These are phyloP conservation scores for Corythornis cristatus DNA, from an alignment of 2,113 vertebrate genomes.

Conservation along the genomic window DNA sequence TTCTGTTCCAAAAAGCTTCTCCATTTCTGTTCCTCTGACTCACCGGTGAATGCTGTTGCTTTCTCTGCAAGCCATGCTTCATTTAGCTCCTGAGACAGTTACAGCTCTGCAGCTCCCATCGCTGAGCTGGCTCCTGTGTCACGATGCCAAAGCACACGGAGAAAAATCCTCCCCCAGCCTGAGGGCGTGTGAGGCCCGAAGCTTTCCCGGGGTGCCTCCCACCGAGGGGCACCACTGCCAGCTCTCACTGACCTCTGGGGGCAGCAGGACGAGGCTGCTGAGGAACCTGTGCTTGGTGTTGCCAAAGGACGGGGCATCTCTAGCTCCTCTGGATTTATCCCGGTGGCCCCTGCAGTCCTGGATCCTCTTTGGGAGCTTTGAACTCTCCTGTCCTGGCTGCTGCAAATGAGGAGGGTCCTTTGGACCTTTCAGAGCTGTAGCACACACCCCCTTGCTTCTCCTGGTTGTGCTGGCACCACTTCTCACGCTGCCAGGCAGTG, in stretches of 20 bases:
- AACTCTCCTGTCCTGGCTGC: not conserved
- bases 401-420: no score
- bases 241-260: not conserved
- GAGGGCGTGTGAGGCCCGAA: fast-evolving
- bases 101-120: not conserved
- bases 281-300: not conserved
- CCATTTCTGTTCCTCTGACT: not conserved
- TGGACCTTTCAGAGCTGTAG: not conserved
- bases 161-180: not conserved
- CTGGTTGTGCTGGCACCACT: not conserved
- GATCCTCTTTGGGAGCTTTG: not conserved
- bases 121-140: not conserved
- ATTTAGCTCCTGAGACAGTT: not conserved
- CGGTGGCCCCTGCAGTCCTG: not conserved
- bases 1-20: not conserved
- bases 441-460: not conserved
- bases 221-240: not conserved
- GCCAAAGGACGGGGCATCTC: not conserved
- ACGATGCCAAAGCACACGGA: not conserved
- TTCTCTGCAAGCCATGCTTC: not conserved
- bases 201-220: not conserved
- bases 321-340: not conserved
- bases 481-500: not conserved
- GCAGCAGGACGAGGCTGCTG: fast-evolving
- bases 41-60: not conserved